Percentiles rank a stretch among this genome's conserved stretches.
These are phyloP conservation scores for Centrocercus urophasianus DNA, from an alignment of 2,113 vertebrate genomes.

Conservation along the genomic window DNA sequence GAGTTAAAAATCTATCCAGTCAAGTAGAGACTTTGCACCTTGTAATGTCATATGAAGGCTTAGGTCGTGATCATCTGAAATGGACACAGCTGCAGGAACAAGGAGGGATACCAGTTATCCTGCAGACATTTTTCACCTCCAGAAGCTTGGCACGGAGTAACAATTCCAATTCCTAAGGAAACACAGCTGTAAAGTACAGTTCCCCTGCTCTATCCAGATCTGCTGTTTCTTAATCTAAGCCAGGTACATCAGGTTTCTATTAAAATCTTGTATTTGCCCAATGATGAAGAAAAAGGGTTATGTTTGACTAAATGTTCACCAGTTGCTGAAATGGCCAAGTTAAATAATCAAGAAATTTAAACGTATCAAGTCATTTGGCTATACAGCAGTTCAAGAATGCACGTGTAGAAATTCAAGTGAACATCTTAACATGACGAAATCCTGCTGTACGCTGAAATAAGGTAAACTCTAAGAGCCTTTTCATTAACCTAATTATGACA, in stretches of 20 bases:
- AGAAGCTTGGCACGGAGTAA: background rate
- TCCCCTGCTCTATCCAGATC: background rate
- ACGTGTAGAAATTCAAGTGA: background rate
- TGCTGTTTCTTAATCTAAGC: background rate
- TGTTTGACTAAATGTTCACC: background rate
- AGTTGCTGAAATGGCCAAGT: accelerated
- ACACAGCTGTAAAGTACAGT: background rate
- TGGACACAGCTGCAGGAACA: accelerated
- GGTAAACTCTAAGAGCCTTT: background rate
- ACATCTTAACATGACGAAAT: background rate
- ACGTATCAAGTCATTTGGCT: background rate
- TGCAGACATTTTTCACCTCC: background rate
- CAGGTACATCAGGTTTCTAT: background rate
- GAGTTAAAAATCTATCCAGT: background rate
- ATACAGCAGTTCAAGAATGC: background rate
- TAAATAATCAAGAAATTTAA: background rate
- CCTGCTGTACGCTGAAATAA: background rate
- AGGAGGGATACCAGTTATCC: background rate
- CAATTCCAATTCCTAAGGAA: background rate
- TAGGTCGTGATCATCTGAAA: background rate
- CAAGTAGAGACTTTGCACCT: background rate
- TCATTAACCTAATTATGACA: background rate
- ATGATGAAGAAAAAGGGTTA: background rate
- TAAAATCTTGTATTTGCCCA: background rate
- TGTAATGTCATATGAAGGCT: background rate